Conservation (phyloP, 2,113 vertebrate species). For the Burhinus oedicnemus region DNA sequence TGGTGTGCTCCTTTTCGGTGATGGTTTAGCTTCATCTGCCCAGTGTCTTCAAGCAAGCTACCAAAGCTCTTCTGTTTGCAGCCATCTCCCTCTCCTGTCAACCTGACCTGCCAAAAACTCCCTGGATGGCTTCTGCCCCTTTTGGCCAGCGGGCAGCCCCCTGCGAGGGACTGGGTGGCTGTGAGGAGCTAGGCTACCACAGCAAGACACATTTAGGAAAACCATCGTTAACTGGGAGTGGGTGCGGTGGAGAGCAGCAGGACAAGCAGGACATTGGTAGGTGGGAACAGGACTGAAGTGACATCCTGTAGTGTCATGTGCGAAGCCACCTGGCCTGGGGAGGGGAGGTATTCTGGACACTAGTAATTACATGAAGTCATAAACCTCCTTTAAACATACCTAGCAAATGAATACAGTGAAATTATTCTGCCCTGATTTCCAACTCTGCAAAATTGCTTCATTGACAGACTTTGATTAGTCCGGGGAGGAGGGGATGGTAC, state of each 20-base stretch:
- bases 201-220: neutral
- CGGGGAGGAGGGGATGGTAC: neutral
- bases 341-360: neutral
- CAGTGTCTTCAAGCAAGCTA: neutral
- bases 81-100: neutral
- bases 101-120: neutral
- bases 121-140: neutral
- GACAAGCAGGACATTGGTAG: neutral
- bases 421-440: neutral
- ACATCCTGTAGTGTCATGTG: neutral
- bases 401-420: neutral
- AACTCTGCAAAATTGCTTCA: neutral
- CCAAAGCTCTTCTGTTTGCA: neutral
- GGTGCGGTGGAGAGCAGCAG: neutral
- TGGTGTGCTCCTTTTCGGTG: neutral
- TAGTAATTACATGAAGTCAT: conserved; percentile 12
- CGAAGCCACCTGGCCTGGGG: neutral
- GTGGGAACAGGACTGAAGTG: neutral
- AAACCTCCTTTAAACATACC: neutral
- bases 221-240: too few relatives aligned
- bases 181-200: neutral
- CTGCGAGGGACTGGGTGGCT: neutral
- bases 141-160: neutral
- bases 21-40: neutral
- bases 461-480: neutral